phyloP scores from a whole-genome alignment of 2,113 vertebrate genomes.

The Nycticorax nycticorax region DNA sequence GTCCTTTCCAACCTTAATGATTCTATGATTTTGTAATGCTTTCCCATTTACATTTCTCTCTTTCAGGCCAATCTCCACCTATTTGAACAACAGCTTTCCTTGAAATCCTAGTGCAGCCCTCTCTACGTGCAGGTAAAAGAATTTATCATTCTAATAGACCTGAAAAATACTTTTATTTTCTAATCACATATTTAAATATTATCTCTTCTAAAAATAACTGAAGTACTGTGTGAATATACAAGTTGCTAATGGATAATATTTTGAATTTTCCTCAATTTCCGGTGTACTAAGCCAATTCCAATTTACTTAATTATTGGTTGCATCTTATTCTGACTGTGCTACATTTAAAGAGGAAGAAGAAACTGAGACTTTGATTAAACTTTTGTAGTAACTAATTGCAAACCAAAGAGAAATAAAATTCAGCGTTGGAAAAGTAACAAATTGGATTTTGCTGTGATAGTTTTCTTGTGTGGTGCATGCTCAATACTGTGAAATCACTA shows the following conservation, averaged over 20 bases:
- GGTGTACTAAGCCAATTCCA: background rate
- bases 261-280: background rate
- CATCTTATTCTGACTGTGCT: background rate
- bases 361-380: background rate
- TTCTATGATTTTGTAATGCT: background rate
- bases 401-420: background rate
- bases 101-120: background rate
- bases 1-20: no score
- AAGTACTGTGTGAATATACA: background rate
- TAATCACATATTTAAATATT: background rate
- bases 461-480: background rate
- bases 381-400: background rate
- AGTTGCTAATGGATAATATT: background rate
- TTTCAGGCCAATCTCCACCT: background rate
- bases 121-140: background rate
- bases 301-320: conserved; percentile 13
- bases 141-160: background rate
- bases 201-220: background rate
- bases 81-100: background rate
- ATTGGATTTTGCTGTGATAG: background rate
- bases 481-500: conserved; percentile 38
- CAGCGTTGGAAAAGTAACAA: background rate
- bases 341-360: background rate
- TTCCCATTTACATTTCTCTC: background rate
- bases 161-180: background rate